Conservation (phyloP, 2,888 invertebrate species). For the Xylota segnis region DNA sequence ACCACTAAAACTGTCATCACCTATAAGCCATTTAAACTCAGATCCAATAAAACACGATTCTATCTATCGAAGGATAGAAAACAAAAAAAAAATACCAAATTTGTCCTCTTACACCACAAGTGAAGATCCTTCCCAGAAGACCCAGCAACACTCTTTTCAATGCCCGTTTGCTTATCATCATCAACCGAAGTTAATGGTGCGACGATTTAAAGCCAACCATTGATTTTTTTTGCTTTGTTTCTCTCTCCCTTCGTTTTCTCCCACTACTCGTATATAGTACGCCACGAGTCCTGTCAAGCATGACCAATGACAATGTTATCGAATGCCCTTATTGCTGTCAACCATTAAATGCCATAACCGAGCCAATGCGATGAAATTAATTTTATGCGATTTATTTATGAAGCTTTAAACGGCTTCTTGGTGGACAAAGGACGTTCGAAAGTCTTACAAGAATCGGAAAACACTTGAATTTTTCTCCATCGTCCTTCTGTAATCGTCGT, state of each 20-base stretch:
- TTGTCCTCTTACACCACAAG: neutral
- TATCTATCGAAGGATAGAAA: slow-evolving; percentile 3
- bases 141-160: slow-evolving; percentile 34
- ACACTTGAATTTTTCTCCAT: neutral
- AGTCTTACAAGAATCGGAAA: neutral
- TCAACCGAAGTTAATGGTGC: slow-evolving; percentile 66
- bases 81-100: neutral
- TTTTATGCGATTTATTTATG: slow-evolving; percentile 73
- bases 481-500: neutral
- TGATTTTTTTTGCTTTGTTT: slow-evolving; percentile 17
- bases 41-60: slow-evolving; percentile 20
- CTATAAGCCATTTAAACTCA: slow-evolving; percentile 45
- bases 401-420: slow-evolving; percentile 30
- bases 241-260: neutral
- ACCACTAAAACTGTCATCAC: slow-evolving; percentile 16
- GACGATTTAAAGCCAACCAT: slow-evolving; percentile 63
- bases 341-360: slow-evolving; percentile 67
- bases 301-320: slow-evolving; percentile 68
- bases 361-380: slow-evolving; percentile 72
- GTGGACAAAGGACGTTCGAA: neutral
- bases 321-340: slow-evolving; percentile 71
- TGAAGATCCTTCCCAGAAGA: slow-evolving; percentile 40
- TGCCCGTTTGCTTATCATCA: slow-evolving; percentile 56
- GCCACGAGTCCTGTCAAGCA: slow-evolving; percentile 41
- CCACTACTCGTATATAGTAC: no score